Conservation (phyloP, 2,113 vertebrate species). For the Hydropotes inermis region DNA sequence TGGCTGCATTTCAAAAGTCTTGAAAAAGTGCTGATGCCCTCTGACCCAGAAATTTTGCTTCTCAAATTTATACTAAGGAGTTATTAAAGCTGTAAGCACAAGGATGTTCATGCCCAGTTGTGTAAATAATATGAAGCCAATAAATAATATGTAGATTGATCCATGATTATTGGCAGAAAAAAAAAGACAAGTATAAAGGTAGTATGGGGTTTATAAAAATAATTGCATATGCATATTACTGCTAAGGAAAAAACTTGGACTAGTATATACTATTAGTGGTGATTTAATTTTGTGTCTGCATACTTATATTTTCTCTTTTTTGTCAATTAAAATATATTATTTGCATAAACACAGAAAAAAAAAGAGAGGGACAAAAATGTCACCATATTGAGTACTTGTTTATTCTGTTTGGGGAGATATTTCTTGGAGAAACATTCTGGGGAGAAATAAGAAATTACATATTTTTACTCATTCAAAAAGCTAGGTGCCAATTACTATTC, state of each 20-base stretch:
- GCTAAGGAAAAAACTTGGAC: not conserved
- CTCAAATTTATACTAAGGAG: not conserved
- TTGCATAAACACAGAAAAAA: not conserved
- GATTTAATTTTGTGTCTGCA: not conserved
- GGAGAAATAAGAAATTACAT: not conserved
- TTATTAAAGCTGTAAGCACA: not conserved
- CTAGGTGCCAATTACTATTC: not conserved
- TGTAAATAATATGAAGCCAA: not conserved
- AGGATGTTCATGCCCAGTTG: not conserved
- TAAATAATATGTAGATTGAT: not conserved
- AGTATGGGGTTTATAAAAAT: constrained; percentile 10
- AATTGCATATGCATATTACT: not conserved
- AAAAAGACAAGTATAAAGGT: not conserved
- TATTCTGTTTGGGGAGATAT: not conserved
- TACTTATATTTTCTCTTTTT: not conserved
- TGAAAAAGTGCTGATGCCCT: not conserved
- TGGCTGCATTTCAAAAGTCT: not conserved
- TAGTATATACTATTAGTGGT: not conserved
- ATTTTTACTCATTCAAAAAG: constrained; percentile 9
- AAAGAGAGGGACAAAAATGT: not conserved
- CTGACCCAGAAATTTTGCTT: not conserved
- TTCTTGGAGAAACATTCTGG: constrained; percentile 4
- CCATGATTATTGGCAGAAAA: not conserved
- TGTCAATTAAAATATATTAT: not conserved
- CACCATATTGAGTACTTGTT: not conserved